Evolutionary conservation across 2,888 invertebrate genomes (phyloP).

Genomic region (Sympetrum striolatum): DNA sequence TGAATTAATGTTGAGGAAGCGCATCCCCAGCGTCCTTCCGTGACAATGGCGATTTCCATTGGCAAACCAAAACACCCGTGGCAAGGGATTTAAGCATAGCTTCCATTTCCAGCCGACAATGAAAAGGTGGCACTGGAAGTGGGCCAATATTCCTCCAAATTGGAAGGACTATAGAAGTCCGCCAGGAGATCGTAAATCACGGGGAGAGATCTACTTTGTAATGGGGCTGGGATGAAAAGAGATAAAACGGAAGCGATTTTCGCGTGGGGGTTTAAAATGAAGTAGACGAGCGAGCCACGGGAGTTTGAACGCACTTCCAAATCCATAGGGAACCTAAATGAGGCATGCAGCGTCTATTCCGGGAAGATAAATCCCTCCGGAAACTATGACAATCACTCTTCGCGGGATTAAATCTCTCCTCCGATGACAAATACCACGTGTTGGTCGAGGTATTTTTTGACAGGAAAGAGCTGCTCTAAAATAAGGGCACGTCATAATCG

Average conservation of each 20-base stretch:
- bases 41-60: not conserved
- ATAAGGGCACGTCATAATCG: no score
- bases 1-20: no score
- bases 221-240: not conserved
- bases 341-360: not conserved
- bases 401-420: no score
- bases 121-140: not conserved
- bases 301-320: not conserved
- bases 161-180: not conserved
- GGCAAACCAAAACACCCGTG: not conserved
- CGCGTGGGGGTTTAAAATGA: not conserved
- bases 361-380: not conserved
- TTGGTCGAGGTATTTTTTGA: no score
- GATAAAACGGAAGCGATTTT: not conserved
- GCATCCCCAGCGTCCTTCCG: not conserved
- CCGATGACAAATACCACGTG: no score
- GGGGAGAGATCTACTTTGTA: not conserved
- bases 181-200: not conserved
- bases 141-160: not conserved
- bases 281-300: not conserved
- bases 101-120: not conserved
- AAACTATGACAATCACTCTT: no score
- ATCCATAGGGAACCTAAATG: no score
- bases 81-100: not conserved
- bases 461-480: no score